A percentile compares a stretch with the other conserved stretches of the same genome.
phyloP scores from a whole-genome alignment of 2,113 vertebrate genomes.

The Barnardius zonarius region DNA sequence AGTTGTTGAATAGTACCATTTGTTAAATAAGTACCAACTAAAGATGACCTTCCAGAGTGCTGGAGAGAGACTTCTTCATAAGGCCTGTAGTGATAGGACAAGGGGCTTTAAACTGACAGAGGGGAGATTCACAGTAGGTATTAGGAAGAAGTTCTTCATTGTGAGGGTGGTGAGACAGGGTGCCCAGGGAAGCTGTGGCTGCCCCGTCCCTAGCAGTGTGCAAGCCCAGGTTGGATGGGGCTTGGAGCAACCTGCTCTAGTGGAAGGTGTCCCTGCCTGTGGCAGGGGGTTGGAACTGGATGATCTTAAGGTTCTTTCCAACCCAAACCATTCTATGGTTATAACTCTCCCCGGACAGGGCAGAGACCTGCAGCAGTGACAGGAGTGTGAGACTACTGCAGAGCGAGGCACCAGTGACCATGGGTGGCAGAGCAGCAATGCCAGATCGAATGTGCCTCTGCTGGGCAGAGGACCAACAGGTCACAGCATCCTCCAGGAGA shows the following conservation, averaged over 20 bases:
- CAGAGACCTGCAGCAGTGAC: accelerated
- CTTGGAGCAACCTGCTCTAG: no score
- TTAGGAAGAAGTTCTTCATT: background rate
- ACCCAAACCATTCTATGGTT: background rate
- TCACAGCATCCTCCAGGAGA: background rate
- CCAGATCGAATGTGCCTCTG: background rate
- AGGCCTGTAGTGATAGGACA: background rate
- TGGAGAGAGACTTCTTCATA: background rate
- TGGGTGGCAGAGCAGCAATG: background rate
- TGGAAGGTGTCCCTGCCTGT: no score
- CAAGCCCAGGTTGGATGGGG: no score
- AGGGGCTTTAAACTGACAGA: background rate
- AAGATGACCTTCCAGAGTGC: background rate
- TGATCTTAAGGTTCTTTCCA: background rate
- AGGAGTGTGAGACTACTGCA: background rate
- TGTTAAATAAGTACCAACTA: background rate
- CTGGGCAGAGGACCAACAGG: background rate
- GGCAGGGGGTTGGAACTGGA: background rate
- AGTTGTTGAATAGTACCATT: background rate
- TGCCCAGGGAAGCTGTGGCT: background rate
- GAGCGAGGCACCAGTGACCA: accelerated
- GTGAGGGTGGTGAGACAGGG: background rate
- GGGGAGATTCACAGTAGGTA: background rate
- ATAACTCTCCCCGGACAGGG: background rate
- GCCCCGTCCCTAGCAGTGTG: background rate